Base-by-base conservation (phyloP, 2,797 vertebrate species). In the Mormyrops attenuatus region DNA sequence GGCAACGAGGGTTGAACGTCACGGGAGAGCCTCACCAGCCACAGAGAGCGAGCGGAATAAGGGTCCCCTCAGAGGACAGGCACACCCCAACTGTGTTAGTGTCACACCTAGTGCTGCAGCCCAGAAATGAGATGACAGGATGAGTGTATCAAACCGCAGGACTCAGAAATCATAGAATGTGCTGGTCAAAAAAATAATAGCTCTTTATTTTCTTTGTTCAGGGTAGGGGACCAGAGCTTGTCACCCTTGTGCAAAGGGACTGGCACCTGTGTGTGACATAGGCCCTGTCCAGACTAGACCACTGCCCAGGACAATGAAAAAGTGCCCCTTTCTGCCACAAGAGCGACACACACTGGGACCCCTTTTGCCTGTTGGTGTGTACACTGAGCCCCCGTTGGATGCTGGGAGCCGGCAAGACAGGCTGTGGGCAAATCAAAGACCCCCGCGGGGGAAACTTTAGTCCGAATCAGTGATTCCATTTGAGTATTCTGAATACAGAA, bases 131-230 rank as follows among this genome's bases (percentile, higher is more conserved):
- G 73, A n/a, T 82, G 20, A 44, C 73, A 44, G 38, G 73, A 44
- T 44, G 38, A n/a, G 6, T 38, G 17, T 44, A 15, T 80, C 38
- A 44, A 41, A 44, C 38, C 6, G 1, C 38, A 8, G 34, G 34
- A 80, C 38, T 44, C 73, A 44, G 15, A 80, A 41, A 17, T 8
- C 73, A 80, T n/a, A 82, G 77, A 22, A 47, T n/a, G 20, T 41
- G 38, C 73, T 80, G 34, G 38, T n/a, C 30, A 44, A 41, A 38
- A 17, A 44, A 8, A 44, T 7, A 41, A 44, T 0, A 82, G 8
- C 6, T 47, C 77, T 82, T 82, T 82, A 82, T 82, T 82, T 82
- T 47, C 7, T 82, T 82, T 82, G 41, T 47, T 82, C 77, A n/a
- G 41, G 77, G 47, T 47, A 47, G 66, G 13, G 17, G 41, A 82